phyloP scores from a whole-genome alignment of 2,797 vertebrate species.

The Macropus fuliginosus region DNA sequence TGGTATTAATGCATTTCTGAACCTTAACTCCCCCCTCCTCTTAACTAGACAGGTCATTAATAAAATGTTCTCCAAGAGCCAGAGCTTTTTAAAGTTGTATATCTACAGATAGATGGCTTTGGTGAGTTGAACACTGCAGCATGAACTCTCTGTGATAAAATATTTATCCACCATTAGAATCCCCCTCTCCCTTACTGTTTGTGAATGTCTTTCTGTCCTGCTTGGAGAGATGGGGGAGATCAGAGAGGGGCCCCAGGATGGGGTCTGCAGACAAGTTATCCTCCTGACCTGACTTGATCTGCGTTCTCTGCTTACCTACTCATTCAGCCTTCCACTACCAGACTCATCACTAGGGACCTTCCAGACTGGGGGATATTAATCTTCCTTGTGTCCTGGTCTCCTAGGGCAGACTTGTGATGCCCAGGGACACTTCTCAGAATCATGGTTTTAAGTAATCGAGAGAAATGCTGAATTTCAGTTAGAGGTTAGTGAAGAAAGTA shows the following conservation, averaged over 20 bases:
- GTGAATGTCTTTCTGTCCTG: constrained; percentile 64
- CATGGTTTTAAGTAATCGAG: background rate
- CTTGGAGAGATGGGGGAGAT: background rate
- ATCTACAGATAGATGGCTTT: constrained; percentile 79
- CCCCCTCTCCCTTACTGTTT: constrained; percentile 58
- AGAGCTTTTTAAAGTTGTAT: constrained; percentile 80
- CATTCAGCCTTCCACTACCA: background rate
- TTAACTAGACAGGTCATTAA: constrained; percentile 85
- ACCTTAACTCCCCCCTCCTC: constrained; percentile 79
- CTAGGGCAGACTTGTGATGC: background rate
- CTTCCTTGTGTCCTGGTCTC: background rate
- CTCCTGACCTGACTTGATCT: background rate
- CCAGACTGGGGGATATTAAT: fast-evolving
- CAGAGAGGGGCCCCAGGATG: background rate
- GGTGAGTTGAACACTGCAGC: constrained; percentile 58
- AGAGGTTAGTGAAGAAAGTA: background rate
- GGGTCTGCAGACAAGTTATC: constrained; percentile 39
- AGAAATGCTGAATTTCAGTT: background rate
- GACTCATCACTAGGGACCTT: fast-evolving
- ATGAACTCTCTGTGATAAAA: constrained; percentile 80
- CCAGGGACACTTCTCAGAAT: background rate
- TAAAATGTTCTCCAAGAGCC: constrained; percentile 79
- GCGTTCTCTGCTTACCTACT: fast-evolving
- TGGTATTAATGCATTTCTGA: constrained; percentile 82
- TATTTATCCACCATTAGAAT: constrained; percentile 83